Base-by-base conservation (phyloP, 2,113 vertebrate genomes). In the Anser cygnoides region DNA sequence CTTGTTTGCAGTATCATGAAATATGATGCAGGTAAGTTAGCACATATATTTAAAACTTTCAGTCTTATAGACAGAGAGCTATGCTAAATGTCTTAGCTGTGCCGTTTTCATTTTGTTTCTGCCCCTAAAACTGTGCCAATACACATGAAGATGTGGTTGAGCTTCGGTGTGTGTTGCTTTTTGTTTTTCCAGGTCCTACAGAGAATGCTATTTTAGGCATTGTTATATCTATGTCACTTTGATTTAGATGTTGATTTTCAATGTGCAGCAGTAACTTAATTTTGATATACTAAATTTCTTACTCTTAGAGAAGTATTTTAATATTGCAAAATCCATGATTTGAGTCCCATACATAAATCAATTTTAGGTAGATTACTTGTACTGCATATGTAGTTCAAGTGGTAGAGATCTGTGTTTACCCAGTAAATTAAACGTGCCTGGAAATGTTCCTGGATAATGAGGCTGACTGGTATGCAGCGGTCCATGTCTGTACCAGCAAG, bases 1-100 rank as follows among this genome's bases (percentile, higher is more conserved):
- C 97, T 99, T 83, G 94, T 99, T 31, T 92, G 59, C 8, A 28
- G 89, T 29, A 59, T 96, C 11, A 35, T 98, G 87, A 95, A 63
- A 80, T 91, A 79, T 9, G n/a, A 95, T 33, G 29, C 52, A 11
- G 98, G 98, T 98, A 87, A 76, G 93, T 89, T 75, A 39, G 29
- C 39, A n/a, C n/a, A 39, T 3, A 1, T 65, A 78, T 39, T 19
- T 35, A 67, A 15, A 9, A 0, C 52, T 61, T 72, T 54, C 25
- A 83, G 35, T 10, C n/a, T 82, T 35, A 43, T 9, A 26, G 46
- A 49, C 11, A 46, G 22, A 6, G 44, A 31, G 17, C n/a, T 81
- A 6, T 59, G 35, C 18, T 65, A 16, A 31, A 1, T 71, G 29
- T 50, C 0, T 0, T 43, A 87, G 54, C 70, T 82, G 7, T 73